Base-by-base conservation (phyloP, 1,140 invertebrate genomes). In the Drosophila willistoni region DNA sequence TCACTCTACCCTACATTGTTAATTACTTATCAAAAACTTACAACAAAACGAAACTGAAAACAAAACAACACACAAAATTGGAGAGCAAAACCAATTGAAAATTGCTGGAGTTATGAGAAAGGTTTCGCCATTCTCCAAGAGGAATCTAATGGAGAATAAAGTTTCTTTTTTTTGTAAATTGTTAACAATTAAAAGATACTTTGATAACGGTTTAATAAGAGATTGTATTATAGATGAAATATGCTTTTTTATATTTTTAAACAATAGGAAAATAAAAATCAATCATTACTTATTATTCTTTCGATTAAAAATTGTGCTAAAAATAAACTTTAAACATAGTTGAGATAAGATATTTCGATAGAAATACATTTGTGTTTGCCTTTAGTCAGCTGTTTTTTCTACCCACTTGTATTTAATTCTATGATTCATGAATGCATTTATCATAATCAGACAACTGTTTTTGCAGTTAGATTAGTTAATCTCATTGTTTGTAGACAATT, bases 81-180 rank as follows among this genome's bases (percentile, higher is more conserved):
- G 79, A 83, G 83, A 86, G 79, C 76, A 77, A 69, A 80, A 79
- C 83, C 73, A 86, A 86, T 87, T 73, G 77, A 56, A 86, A 82
- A 83, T 76, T 76, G 56, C 12, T 56, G 5, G 36, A 51, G 29
- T 51, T 51, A 65, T 51, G 47, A 17, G 47, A 17, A 59, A 59
- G 56, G 56, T 59, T 59, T 59, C 17, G 13, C 33, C 34, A 55
- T 14, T 13, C 7, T 14, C 17, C 36, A 14, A 59, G 17, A 39
- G 56, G n/a, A 14, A 56, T 7, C n/a, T 14, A 33, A 33, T 7
- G 10, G 12, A 14, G 54, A 33, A 33, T 14, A 2, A 2, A n/a
- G 12, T 29, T 36, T 42, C 39, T 39, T 56, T 64, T 44, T 13
- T 56, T 9, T 36, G 0, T 29, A 29, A 29, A 29, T 29, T 29